phyloP scores from a whole-genome alignment of 2,113 vertebrate genomes.

The Osmerus eperlanus region DNA sequence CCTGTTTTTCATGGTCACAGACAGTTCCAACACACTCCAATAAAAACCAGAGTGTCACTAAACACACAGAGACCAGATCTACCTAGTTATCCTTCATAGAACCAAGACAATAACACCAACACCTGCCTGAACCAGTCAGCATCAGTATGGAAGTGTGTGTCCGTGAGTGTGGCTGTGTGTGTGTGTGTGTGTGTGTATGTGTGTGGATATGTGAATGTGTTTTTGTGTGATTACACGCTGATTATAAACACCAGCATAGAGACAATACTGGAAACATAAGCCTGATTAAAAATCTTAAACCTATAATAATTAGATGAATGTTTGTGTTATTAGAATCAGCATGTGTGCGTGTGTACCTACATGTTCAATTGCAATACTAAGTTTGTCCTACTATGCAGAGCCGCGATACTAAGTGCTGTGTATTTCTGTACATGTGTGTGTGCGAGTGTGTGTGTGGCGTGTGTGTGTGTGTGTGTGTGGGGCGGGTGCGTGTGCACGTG shows the following conservation, averaged over 20 bases:
- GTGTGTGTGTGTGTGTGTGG: slow-evolving; percentile 38
- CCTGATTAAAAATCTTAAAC: neutral
- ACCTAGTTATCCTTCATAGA: too few relatives aligned
- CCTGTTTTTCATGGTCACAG: slow-evolving; percentile 14
- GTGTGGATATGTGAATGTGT: neutral
- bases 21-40: neutral
- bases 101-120: too few relatives aligned
- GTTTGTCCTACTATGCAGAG: neutral
- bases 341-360: neutral
- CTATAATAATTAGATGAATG: neutral
- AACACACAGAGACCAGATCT: slow-evolving; percentile 24
- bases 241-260: neutral
- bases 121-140: neutral
- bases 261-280: neutral
- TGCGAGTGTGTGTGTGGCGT: slow-evolving; percentile 22
- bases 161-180: slow-evolving; percentile 19
- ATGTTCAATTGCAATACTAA: neutral
- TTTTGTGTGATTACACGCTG: neutral
- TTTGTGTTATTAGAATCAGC: neutral
- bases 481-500: slow-evolving; percentile 31
- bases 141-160: slow-evolving; percentile 4
- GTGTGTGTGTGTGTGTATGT: neutral
- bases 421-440: neutral
- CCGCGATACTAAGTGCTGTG: too few relatives aligned
- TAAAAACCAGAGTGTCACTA: slow-evolving; percentile 16